These are phyloP conservation scores for Oryzias celebensis DNA, from an alignment of 2,113 vertebrate species.

Conservation along the genomic window DNA sequence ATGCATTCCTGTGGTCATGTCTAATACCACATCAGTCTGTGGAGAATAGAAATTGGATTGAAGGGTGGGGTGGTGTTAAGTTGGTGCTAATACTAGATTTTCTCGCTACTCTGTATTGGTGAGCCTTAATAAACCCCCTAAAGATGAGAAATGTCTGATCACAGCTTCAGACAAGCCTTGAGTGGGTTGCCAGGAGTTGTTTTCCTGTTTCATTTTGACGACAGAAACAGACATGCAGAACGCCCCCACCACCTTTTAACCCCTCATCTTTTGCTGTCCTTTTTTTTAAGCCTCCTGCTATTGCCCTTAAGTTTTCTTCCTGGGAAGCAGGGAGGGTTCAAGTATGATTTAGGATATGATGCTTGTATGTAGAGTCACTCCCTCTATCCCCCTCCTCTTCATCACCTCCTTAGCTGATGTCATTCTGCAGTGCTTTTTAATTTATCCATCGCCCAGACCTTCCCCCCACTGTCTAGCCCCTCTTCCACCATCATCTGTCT, in stretches of 20 bases:
- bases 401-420: slow-evolving; percentile 68
- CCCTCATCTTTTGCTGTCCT: slow-evolving; percentile 10
- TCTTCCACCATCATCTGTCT: slow-evolving; percentile 36
- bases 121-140: background rate
- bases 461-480: slow-evolving; percentile 54
- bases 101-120: slow-evolving; percentile 14
- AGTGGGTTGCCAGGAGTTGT: slow-evolving; percentile 57
- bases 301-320: slow-evolving; percentile 43
- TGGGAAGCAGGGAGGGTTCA: slow-evolving; percentile 28
- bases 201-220: slow-evolving; percentile 57
- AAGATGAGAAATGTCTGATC: slow-evolving; percentile 23
- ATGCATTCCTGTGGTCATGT: slow-evolving; percentile 46
- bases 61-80: slow-evolving; percentile 8
- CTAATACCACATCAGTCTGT: slow-evolving; percentile 15
- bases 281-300: slow-evolving; percentile 38
- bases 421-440: slow-evolving; percentile 66
- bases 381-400: slow-evolving; percentile 24
- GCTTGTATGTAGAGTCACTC: slow-evolving; percentile 25
- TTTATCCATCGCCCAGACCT: slow-evolving; percentile 41
- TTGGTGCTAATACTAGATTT: slow-evolving; percentile 18
- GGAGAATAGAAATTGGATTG: slow-evolving; percentile 22
- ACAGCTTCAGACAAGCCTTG: slow-evolving; percentile 54
- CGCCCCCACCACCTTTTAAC: slow-evolving; percentile 13
- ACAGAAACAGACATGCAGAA: slow-evolving; percentile 53
- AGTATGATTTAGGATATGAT: slow-evolving; percentile 64